Conservation (phyloP, 2,888 invertebrate species). For the Sarcophaga subvicina region DNA sequence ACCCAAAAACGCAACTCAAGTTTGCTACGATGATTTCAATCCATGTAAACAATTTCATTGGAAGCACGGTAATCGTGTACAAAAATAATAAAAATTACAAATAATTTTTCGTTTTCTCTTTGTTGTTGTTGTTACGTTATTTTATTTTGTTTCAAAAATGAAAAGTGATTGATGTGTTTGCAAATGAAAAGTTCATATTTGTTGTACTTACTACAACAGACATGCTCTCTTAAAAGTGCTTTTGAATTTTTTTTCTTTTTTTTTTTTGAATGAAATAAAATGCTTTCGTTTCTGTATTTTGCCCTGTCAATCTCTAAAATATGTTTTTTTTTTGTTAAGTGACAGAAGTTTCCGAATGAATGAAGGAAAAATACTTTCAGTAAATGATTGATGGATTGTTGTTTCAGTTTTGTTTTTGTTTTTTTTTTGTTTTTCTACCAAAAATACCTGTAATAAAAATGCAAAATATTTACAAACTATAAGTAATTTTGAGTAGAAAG, state of each 20-base stretch:
- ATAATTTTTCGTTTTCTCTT: background rate
- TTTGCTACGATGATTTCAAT: background rate
- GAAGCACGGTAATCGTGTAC: background rate
- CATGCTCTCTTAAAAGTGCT: constrained; percentile 37
- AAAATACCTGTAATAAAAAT: no score
- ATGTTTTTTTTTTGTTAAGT: constrained; percentile 9
- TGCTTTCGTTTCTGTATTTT: background rate
- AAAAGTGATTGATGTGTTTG: constrained; percentile 67
- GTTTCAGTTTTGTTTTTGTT: background rate
- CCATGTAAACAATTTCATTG: background rate
- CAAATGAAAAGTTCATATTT: constrained; percentile 66
- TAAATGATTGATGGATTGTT: constrained; percentile 50
- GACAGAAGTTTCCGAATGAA: constrained; percentile 33
- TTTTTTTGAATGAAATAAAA: constrained; percentile 3
- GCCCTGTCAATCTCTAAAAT: constrained; percentile 33
- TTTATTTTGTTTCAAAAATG: constrained; percentile 5
- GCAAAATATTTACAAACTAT: constrained; percentile 32
- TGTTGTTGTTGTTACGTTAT: background rate
- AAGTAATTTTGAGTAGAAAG: constrained; percentile 32
- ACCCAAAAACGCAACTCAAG: background rate
- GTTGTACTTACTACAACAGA: constrained; percentile 1
- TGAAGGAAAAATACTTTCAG: constrained; percentile 16
- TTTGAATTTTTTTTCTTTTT: constrained; percentile 18
- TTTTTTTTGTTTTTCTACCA: no score
- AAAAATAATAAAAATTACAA: constrained; percentile 26